Evolutionary conservation across 1,140 invertebrate genomes (phyloP), one percentile per base, ranked within the genome.

Genomic region (Hycleus cichorii): DNA sequence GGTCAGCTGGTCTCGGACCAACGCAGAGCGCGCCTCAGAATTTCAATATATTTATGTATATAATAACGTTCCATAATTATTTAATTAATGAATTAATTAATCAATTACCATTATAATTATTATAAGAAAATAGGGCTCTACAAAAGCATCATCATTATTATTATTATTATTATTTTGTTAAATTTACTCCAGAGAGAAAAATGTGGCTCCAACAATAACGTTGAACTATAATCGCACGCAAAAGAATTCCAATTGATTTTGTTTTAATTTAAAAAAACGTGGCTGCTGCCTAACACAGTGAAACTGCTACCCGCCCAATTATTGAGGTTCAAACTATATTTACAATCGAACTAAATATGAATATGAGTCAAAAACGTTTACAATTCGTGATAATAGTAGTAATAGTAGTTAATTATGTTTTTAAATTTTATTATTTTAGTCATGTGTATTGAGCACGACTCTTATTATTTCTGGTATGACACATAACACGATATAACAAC

Each of bases 381-480:
- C 58, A 66, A 71, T 32, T 68, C 64, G 65, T 71, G 67, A 71
- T 67, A 63, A 58, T 69, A 66, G 49, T 53, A 51, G 58, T 32
- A 32, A 7, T 32, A 32, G 7, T 32, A 32, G 32, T 32, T 18
- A 32, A 32, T 32, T 32, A 32, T 32, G 4, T 5, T 32, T 32
- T 18, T 18, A 18, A 18, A 32, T 32, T n/a, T 32, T 32, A 32
- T 32, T 32, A 11, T 42, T 42, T 58, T 70, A 72, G 70, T 70
- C 70, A 73, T 73, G 67, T 72, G 68, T 74, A 71, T 74, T 74
- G 72, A 74, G 72, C 72, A 74, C 71, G 72, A 72, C 71, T 58
- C 57, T 60, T 66, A 57, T 66, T 10, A 5, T 32, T 32, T 32
- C 32, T 32, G 32, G 32, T 32, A 65, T 69, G 67, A 73, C 70